These are phyloP conservation scores for Trachymyrmex septentrionalis DNA, from an alignment of 1,140 invertebrate species.

Conservation along the genomic window DNA sequence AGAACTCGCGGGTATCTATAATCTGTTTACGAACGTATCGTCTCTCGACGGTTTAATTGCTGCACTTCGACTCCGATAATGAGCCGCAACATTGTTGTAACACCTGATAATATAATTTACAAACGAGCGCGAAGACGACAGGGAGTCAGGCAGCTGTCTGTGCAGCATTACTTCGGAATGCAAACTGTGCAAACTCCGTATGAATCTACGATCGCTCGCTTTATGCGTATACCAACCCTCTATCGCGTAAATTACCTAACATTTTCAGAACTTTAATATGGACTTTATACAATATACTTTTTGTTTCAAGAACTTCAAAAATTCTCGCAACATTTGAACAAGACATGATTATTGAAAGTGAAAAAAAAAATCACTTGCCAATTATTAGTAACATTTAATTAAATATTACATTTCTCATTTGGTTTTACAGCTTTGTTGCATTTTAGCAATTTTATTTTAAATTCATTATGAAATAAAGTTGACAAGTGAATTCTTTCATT, in stretches of 20 bases:
- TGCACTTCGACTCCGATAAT: slow-evolving; percentile 60
- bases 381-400: neutral
- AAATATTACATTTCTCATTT: neutral
- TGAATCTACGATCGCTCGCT: slow-evolving; percentile 33
- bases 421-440: neutral
- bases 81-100: slow-evolving; percentile 36
- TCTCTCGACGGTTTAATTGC: slow-evolving; percentile 41
- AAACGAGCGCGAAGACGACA: neutral
- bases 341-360: neutral
- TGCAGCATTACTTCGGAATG: neutral
- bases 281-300: neutral
- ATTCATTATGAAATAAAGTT: neutral
- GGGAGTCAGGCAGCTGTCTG: neutral
- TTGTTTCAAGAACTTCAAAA: neutral
- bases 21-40: slow-evolving; percentile 71
- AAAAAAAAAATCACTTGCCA: neutral
- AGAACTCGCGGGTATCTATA: slow-evolving; percentile 21
- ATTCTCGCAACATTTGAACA: neutral
- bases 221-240: too few species aligned
- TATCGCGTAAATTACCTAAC: neutral
- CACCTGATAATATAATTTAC: slow-evolving; percentile 69
- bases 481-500: neutral
- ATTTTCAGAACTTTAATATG: neutral
- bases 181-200: slow-evolving; percentile 40
- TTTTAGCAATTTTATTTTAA: neutral